Conservation (phyloP, 1,140 invertebrate species). For the Lanistes nyassanus region DNA sequence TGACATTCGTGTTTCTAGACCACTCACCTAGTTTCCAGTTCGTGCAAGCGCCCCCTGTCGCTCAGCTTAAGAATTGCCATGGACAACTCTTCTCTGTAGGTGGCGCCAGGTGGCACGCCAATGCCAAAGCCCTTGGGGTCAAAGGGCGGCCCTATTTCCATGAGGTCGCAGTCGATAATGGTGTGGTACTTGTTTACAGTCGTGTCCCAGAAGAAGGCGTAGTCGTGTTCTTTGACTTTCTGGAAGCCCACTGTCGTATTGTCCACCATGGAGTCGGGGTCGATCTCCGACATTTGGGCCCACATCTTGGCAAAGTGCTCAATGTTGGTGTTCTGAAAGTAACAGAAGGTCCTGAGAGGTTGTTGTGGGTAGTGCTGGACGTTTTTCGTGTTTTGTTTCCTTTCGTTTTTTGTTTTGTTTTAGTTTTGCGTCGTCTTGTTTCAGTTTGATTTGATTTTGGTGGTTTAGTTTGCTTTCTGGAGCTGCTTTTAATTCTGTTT, state of each 20-base stretch:
- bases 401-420: too few species aligned
- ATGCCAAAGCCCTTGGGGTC: constrained; percentile 65
- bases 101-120: constrained; percentile 75
- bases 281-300: constrained; percentile 68
- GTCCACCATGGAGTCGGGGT: constrained; percentile 57
- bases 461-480: too few species aligned
- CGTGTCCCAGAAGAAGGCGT: constrained; percentile 66
- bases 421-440: too few species aligned
- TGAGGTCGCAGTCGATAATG: constrained; percentile 62
- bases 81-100: constrained; percentile 94
- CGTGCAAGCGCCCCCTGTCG: constrained; percentile 92
- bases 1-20: not conserved
- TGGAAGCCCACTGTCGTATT: constrained; percentile 52
- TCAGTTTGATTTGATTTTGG: too few species aligned
- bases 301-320: constrained; percentile 98
- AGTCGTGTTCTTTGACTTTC: constrained; percentile 60
- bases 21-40: constrained; percentile 71
- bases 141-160: constrained; percentile 62
- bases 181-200: constrained; percentile 64
- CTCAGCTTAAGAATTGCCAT: constrained; percentile 92
- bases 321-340: constrained; percentile 85
- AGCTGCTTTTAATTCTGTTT: too few species aligned
- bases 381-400: too few species aligned
- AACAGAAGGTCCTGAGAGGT: too few species aligned
- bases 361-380: too few species aligned